Evolutionary conservation across 1,140 invertebrate species (phyloP), one percentile per base, ranked within the genome.

Genomic region (Lepidurus packardi): DNA sequence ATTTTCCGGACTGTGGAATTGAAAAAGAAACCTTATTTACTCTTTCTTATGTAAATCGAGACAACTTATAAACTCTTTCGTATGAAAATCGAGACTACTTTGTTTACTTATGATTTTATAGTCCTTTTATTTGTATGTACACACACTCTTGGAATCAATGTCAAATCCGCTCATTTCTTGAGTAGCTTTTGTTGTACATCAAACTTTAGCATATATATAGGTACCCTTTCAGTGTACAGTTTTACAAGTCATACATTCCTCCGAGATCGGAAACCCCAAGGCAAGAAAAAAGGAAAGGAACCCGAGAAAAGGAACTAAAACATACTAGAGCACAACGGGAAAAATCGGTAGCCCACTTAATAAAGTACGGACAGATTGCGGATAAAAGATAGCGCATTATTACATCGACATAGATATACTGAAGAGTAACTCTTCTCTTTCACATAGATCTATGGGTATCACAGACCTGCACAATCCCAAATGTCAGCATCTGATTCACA

Each of bases 371-470:
- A 21, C 53, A 65, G 53, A 65, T 65, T 21, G 53, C 53, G 53
- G 53, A 21, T 65, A 65, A 65, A 9, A 65, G 53, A 65, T 16
- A 65, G 53, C 9, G 53, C 53, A 65, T n/a, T 21, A 65, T 65
- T 65, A 65, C 53, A 65, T 34, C 34, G 53, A 65, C 53, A 47
- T 47, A 65, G 53, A 65, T 65, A 65, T 65, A 65, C 16, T 65
- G 53, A 65, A 65, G 53, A 65, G 53, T 65, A n/a, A 21, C 53
- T 65, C 53, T 21, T 65, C 53, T 65, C 53, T 65, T 65, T 65
- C 53, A 65, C 53, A 65, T 65, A 65, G 53, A 65, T 65, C 53
- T 65, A 65, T 65, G 53, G 53, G 53, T 65, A 65, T 65, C 53
- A 65, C 53, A 65, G 53, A 65, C 53, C 53, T 65, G 53, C 53